Base-by-base conservation (phyloP, 2,888 invertebrate species). In the Campaea margaritaria region DNA sequence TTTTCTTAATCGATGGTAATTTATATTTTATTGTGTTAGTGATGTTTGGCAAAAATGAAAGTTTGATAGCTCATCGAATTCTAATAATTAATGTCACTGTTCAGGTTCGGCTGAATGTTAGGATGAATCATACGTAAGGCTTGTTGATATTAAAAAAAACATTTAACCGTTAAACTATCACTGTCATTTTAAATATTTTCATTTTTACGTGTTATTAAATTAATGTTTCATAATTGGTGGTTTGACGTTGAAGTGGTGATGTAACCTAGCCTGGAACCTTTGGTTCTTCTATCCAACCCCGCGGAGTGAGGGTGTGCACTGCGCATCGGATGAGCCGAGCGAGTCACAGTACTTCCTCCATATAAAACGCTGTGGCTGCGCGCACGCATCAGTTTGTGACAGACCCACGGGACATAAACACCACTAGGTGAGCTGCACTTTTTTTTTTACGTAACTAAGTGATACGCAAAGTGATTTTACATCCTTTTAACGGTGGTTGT, bases 311-410 rank as follows among this genome's bases (percentile, higher is more conserved):
- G 82, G 83, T 81, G 83, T 71, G 65, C 72, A 68, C 67, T 81
- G 83, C 72, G 65, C 72, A 68, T 68, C 72, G 68, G 48, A 61
- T 58, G 50, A 52, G 62, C 55, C 64, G 70, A 69, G 62, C 69
- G 60, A 56, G 52, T 62, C 69, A 58, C 66, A 51, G 70, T 65
- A 76, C 80, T 85, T 84, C 86, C 88, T 85, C 84, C 77, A 85
- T 91, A 91, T 91, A 91, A 86, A 87, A 85, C 85, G 56, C 49
- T 68, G 81, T 78, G 67, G 60, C 68, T 50, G 69, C 82, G 81
- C 80, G 67, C 66, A 75, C 86, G 83, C 90, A 85, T 84, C 91
- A 91, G 90, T 91, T 86, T 74, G 91, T 90, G 87, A 83, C 83
- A 74, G 81, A 77, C 76, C 75, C 78, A 77, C 75, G 74, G 71